phyloP scores from a whole-genome alignment of 2,113 vertebrate genomes.

The Polypterus senegalus region DNA sequence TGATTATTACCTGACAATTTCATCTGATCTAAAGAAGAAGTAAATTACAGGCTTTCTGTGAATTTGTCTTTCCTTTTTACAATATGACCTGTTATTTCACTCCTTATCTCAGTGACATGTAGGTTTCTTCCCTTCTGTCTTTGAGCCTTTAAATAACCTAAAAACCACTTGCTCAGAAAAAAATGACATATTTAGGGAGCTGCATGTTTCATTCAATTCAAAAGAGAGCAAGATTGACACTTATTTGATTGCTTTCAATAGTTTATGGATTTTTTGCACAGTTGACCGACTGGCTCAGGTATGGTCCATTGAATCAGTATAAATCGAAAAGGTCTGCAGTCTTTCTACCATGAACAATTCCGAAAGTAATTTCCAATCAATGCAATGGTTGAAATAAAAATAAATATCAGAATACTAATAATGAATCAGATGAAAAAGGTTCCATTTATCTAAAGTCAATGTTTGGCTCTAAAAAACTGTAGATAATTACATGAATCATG shows the following conservation, averaged over 20 bases:
- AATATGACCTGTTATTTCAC: background rate
- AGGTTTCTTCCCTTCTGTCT: background rate
- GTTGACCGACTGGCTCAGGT: conserved; percentile 13
- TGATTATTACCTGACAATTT: too few relatives aligned
- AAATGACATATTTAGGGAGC: conserved; percentile 17
- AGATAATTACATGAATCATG: too few relatives aligned
- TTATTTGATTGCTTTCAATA: conserved; percentile 31
- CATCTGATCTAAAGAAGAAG: too few relatives aligned
- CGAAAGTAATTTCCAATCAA: conserved; percentile 23
- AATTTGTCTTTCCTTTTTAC: background rate
- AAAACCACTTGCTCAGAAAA: conserved; percentile 18
- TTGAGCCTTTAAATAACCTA: conserved; percentile 13
- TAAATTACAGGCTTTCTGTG: too few relatives aligned
- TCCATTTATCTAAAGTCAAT: too few relatives aligned
- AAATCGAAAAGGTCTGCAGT: conserved; percentile 21
- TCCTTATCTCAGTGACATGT: conserved; percentile 1
- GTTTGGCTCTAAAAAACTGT: too few relatives aligned
- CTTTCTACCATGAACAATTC: conserved; percentile 21
- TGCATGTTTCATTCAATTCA: conserved; percentile 18
- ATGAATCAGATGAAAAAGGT: conserved; percentile 13
- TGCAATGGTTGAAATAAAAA: conserved; percentile 13
- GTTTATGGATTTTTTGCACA: conserved; percentile 25
- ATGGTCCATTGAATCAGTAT: conserved; percentile 21
- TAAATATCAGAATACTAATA: conserved; percentile 18
- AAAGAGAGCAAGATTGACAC: conserved; percentile 24